Percentiles rank a stretch among this genome's conserved stretches.
phyloP scores from a whole-genome alignment of 2,888 invertebrate genomes.

The Acholoe squamosa region DNA sequence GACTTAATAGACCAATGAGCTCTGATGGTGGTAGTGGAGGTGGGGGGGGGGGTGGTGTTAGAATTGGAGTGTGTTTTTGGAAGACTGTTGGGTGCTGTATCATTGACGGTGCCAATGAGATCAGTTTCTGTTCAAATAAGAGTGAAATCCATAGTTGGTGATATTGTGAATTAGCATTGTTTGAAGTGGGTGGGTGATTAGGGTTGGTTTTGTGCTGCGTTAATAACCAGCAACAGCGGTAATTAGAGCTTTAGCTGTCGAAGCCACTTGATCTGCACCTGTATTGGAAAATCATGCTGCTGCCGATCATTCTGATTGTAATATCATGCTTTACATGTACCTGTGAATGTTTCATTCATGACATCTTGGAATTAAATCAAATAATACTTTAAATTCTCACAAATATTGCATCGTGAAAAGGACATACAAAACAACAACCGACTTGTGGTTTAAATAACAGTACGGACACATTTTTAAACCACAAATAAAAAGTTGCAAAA shows the following conservation, averaged over 20 bases:
- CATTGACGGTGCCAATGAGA: not conserved
- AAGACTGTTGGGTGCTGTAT: not conserved
- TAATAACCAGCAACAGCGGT: not conserved
- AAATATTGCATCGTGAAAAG: not conserved
- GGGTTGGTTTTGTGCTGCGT: not conserved
- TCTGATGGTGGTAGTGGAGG: not conserved
- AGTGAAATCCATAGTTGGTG: not conserved
- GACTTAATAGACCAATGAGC: constrained; percentile 38
- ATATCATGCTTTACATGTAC: too few species aligned
- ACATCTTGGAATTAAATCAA: too few species aligned
- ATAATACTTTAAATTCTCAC: not conserved
- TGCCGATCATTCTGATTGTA: too few species aligned
- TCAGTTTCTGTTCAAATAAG: constrained; percentile 30
- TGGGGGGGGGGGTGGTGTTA: not conserved
- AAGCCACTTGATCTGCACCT: too few species aligned
- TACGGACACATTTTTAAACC: not conserved
- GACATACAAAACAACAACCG: not conserved
- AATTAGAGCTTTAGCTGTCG: too few species aligned
- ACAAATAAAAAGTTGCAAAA: constrained; percentile 9
- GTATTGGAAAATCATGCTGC: too few species aligned
- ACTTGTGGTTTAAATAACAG: not conserved
- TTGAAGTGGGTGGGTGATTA: constrained; percentile 2
- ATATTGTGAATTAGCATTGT: constrained; percentile 24
- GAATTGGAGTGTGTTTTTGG: not conserved
- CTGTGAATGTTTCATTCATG: too few species aligned